Evolutionary conservation across 2,113 vertebrate species (phyloP), one percentile per base, ranked within the genome.

Genomic region (Nematolebias whitei): DNA sequence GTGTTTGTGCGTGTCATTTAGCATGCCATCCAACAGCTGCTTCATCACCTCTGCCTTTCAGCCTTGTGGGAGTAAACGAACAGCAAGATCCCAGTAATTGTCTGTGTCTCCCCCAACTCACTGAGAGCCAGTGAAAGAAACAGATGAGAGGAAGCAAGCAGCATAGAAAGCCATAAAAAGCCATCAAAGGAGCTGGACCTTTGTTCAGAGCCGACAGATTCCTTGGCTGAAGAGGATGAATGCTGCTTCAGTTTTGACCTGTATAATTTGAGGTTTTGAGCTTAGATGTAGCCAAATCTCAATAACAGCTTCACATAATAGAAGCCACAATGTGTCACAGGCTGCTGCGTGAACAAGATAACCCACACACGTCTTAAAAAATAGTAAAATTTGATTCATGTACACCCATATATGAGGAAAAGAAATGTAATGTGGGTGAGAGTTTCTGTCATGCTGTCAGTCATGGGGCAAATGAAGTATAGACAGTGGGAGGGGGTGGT

Each of bases 11-110:
- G 71, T 73, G 64, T 78, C 78, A 76, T 86, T 92, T 87, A 82
- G 85, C 80, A 87, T 87, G 89, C 86, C 79, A 77, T 67, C 69
- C 87, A 87, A 83, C 87, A 89, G 89, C 86, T 89, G 88, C 88
- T 86, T 83, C 79, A 76, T 85, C 85, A 88, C 85, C 85, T 87
- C 83, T 62, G 79, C 80, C 84, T 88, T 71, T 85, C 54, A 74
- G 81, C 83, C 82, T 84, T 84, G 86, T 89, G 82, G 84, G 84
- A 92, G 82, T 81, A 83, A 86, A 90, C 87, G 82, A 89, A 87
- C 83, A 88, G 83, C 86, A 83, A 83, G 78, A 82, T 80, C 76
- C 63, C 66, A 62, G 82, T 88, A 90, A 89, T 89, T 83, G 79
- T 89, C 76, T 86, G 77, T 7, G 83, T 77, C 61, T 89, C 68